Base-by-base conservation (phyloP, 92 coral and sea anemone genomes). In the Epizoanthus fatuus region DNA sequence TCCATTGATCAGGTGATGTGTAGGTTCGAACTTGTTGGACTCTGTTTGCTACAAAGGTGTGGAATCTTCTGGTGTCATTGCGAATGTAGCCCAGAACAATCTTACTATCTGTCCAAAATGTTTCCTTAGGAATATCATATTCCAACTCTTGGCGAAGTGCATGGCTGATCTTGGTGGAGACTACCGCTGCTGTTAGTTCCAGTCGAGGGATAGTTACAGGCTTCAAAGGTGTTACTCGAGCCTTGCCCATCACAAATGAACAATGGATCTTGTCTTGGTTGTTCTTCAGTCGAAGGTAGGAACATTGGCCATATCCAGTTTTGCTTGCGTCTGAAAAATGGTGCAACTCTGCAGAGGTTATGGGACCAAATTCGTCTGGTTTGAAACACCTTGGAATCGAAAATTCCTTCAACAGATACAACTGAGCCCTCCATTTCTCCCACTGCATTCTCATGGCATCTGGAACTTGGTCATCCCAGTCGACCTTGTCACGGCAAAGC, bases 31-130 rank as follows among this genome's bases (percentile, higher is more conserved):
- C 65, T 20, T 80, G 53, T 25, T 80, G 85, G 20, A 65, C 64
- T 20, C 85, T 44, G 63, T 80, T 80, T 14, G 85, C 75, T 4
- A 80, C 85, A 49, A 59, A 79, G 55, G 62, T 42, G 55, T 79
- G 74, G 37, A 79, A 79, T 1, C 84, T 37, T 39, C 84, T 29
- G 3, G 55, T 16, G 11, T 45, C 56, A 37, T 79, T 80, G 37
- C 59, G 49, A 22, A 80, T 47, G 49, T 80, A 80, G 58, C 84
- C 84, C 3, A 80, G 74, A 7, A 80, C 84, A 32, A 80, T 62
- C 35, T 64, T 44, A 16, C 84, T 80, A 44, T 80, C 84, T 0
- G 84, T 80, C 84, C 84, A 80, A 73, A 32, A 80, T 15, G 51
- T 29, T 32, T 80, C 53, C 2, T 68, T 51, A 8, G 60, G 4